These are phyloP conservation scores for Silurus lanzhouensis DNA, from an alignment of 2,797 vertebrate genomes.

Conservation along the genomic window DNA sequence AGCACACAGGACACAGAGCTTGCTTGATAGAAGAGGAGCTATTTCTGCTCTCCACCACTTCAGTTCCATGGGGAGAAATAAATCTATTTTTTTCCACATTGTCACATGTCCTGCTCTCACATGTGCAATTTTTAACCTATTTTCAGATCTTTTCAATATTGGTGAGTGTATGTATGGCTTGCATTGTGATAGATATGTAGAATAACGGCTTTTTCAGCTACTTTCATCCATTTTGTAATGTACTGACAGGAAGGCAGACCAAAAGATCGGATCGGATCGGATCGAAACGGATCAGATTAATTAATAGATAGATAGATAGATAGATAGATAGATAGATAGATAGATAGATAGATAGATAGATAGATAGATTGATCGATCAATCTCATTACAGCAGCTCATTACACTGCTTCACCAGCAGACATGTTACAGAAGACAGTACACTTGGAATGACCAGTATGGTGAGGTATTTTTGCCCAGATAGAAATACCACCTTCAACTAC, in stretches of 20 bases:
- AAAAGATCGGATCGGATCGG: background rate
- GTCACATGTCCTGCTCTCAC: slow-evolving; percentile 54
- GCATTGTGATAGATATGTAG: background rate
- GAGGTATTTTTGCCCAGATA: slow-evolving; percentile 20
- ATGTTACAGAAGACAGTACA: slow-evolving; percentile 10
- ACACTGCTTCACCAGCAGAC: background rate
- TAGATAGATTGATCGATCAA: too few species aligned
- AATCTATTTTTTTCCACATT: slow-evolving; percentile 58
- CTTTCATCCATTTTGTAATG: background rate
- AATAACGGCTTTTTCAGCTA: slow-evolving; percentile 2
- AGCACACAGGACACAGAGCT: slow-evolving; percentile 47
- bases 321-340: too few species aligned
- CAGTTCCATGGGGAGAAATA: slow-evolving; percentile 50
- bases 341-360: too few species aligned
- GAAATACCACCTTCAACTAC: background rate
- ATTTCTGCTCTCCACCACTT: slow-evolving; percentile 57
- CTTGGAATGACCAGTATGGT: slow-evolving; percentile 28
- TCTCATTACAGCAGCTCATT: background rate
- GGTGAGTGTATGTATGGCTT: background rate
- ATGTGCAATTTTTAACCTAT: slow-evolving; percentile 60
- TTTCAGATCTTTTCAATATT: slow-evolving; percentile 43
- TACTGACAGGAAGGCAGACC: background rate
- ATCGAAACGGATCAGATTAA: too few species aligned
- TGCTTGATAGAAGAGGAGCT: slow-evolving; percentile 50
- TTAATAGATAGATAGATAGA: background rate